Percentiles rank a stretch among this genome's conserved stretches.
Conservation (phyloP, 2,797 vertebrate genomes). For the Benthosema pterotum region DNA sequence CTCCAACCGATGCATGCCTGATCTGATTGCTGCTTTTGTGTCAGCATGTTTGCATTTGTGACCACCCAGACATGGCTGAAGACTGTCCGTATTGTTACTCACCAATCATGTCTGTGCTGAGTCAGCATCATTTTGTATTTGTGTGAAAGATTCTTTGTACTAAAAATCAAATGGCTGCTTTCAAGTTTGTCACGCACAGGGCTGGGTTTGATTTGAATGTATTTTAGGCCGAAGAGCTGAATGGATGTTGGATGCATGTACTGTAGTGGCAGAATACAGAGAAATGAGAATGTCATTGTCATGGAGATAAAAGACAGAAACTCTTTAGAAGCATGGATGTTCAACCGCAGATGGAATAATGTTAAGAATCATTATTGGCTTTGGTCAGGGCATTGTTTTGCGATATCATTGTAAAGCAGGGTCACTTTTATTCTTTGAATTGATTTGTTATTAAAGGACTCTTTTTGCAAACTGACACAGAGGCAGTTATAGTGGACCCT, state of each 20-base stretch:
- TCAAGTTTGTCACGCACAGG: slow-evolving; percentile 15
- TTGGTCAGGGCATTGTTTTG: not conserved
- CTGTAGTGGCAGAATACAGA: slow-evolving; percentile 31
- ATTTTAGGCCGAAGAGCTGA: slow-evolving; percentile 16
- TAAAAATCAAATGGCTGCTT: slow-evolving; percentile 28
- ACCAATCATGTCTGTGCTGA: slow-evolving; percentile 30
- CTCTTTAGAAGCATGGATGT: slow-evolving; percentile 23
- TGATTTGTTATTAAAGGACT: no score
- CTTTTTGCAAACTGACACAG: no score
- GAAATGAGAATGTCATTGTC: slow-evolving; percentile 44
- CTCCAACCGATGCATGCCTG: not conserved
- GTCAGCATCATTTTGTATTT: slow-evolving; percentile 23
- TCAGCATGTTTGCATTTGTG: slow-evolving; percentile 34
- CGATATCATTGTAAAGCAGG: no score
- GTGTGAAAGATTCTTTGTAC: not conserved
- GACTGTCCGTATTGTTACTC: slow-evolving; percentile 16
- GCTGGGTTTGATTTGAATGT: slow-evolving; percentile 29
- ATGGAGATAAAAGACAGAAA: slow-evolving; percentile 30
- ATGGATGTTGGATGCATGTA: slow-evolving; percentile 31
- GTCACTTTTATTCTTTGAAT: no score
- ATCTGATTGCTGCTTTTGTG: slow-evolving; percentile 18
- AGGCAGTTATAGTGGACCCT: no score
- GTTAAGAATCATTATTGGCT: slow-evolving; percentile 18
- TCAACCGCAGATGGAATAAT: slow-evolving; percentile 31
- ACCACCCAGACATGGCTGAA: not conserved